phyloP scores from a whole-genome alignment of 2,888 invertebrate species.

The Chloromyia formosa region DNA sequence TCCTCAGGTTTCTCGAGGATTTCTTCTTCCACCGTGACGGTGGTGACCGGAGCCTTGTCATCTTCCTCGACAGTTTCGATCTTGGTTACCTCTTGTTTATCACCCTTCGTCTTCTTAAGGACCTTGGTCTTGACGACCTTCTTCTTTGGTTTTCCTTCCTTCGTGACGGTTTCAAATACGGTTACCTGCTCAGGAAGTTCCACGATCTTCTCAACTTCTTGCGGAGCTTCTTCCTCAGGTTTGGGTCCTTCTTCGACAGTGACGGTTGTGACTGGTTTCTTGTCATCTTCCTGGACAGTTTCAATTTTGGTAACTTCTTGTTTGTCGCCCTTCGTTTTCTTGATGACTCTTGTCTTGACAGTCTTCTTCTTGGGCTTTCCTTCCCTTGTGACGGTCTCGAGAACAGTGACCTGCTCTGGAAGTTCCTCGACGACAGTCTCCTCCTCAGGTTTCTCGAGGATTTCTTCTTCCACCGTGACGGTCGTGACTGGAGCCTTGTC shows the following conservation, averaged over 20 bases:
- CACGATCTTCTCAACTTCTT: constrained; percentile 54
- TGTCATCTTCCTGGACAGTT: constrained; percentile 50
- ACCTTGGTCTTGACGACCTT: constrained; percentile 61
- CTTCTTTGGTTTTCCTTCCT: constrained; percentile 58
- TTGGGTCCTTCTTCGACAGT: constrained; percentile 55
- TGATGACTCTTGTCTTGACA: constrained; percentile 51
- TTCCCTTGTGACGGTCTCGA: constrained; percentile 51
- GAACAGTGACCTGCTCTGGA: constrained; percentile 58
- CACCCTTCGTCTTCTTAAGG: constrained; percentile 60
- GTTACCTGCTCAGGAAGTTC: constrained; percentile 58
- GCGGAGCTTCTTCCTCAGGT: constrained; percentile 17
- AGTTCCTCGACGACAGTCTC: constrained; percentile 56
- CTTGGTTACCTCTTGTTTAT: constrained; percentile 62
- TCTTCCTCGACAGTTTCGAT: constrained; percentile 60
- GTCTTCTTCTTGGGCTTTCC: constrained; percentile 53
- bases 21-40: constrained; percentile 52
- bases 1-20: constrained; percentile 21
- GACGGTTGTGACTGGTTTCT: constrained; percentile 56
- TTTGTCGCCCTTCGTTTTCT: constrained; percentile 51
- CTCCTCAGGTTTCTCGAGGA: constrained; percentile 54
- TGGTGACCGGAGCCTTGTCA: constrained; percentile 58
- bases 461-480: constrained; percentile 51
- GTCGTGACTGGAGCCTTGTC: constrained; percentile 55
- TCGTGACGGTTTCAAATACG: constrained; percentile 56
- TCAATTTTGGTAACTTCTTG: constrained; percentile 57